Conservation (phyloP, 2,113 vertebrate species). For the Gnathonemus longibarbis region DNA sequence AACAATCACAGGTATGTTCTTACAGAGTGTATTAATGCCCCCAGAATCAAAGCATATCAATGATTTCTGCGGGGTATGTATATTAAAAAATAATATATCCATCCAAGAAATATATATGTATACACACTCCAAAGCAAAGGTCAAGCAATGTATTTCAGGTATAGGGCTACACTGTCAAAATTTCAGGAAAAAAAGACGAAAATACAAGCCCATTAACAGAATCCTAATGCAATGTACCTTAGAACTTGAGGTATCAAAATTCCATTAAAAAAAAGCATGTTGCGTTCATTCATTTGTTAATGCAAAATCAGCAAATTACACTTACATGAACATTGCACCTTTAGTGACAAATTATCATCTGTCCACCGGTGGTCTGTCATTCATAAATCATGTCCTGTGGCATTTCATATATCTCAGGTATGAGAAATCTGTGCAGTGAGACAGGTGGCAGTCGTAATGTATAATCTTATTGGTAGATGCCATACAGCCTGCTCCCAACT, state of each 20-base stretch:
- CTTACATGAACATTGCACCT: conserved; percentile 27
- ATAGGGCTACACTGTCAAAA: neutral
- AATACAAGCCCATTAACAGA: neutral
- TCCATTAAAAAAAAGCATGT: neutral
- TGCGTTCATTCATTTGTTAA: neutral
- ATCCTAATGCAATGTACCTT: neutral
- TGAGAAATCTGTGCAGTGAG: conserved; percentile 38
- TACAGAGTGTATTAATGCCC: neutral
- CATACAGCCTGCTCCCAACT: conserved; percentile 36
- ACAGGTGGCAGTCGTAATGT: conserved; percentile 26
- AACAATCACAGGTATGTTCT: neutral
- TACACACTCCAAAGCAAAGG: neutral
- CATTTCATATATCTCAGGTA: conserved; percentile 46
- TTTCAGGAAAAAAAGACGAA: neutral
- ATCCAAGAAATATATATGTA: neutral
- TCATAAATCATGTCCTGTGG: conserved; percentile 51
- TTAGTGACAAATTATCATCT: conserved; percentile 41
- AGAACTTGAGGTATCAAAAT: neutral
- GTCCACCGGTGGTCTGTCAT: conserved; percentile 42
- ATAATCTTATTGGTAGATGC: conserved; percentile 38
- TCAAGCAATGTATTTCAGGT: neutral
- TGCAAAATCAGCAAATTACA: conserved; percentile 5
- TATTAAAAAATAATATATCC: neutral
- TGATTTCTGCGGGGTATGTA: neutral
- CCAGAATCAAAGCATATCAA: neutral